Percentiles rank a stretch among this genome's conserved stretches.
These are phyloP conservation scores for Craseonycteris thonglongyai DNA, from an alignment of 2,113 vertebrate species.

Conservation along the genomic window DNA sequence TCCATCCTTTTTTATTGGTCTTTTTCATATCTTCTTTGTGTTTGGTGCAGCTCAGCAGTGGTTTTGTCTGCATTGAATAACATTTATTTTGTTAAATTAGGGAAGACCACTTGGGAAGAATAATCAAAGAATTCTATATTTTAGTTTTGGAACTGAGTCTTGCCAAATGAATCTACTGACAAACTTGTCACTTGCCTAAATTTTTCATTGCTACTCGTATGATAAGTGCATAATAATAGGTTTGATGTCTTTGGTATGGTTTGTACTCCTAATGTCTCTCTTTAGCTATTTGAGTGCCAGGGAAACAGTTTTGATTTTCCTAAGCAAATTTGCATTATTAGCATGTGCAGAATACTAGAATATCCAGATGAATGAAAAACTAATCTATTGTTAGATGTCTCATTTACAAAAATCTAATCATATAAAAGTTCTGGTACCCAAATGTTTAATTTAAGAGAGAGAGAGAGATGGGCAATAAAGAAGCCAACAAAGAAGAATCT, in stretches of 20 bases:
- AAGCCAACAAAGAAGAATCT: not conserved
- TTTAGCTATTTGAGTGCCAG: not conserved
- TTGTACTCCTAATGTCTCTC: not conserved
- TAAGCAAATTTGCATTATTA: not conserved
- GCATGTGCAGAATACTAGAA: not conserved
- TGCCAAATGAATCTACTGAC: not conserved
- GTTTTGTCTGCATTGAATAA: not conserved
- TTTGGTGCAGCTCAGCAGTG: not conserved
- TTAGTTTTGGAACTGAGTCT: not conserved
- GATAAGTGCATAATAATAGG: not conserved
- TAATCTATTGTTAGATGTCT: not conserved
- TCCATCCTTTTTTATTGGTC: not conserved
- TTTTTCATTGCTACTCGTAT: not conserved
- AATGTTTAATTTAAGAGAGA: not conserved
- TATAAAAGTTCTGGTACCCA: not conserved
- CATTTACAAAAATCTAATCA: not conserved
- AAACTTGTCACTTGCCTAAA: not conserved
- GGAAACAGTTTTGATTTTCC: not conserved
- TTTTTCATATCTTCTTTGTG: not conserved
- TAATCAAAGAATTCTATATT: slow-evolving; percentile 4
- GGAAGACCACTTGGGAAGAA: not conserved
- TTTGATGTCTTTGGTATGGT: not conserved
- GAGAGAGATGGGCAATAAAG: not conserved
- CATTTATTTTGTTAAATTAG: not conserved
- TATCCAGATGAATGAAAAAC: not conserved